Evolutionary conservation across 2,888 invertebrate species (phyloP).

Genomic region (Himalopsyche kuldschensis): DNA sequence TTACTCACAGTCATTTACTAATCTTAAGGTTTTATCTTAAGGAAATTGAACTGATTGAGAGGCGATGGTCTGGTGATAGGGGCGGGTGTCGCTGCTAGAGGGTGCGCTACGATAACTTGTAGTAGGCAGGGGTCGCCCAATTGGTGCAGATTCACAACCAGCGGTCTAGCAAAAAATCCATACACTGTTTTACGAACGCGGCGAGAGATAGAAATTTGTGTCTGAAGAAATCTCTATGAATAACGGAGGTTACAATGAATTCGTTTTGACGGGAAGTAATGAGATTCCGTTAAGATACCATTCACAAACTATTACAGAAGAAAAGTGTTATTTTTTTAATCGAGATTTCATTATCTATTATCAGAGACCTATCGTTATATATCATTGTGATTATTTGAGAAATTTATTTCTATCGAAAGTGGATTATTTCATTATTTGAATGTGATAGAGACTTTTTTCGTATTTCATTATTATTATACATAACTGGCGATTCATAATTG

Average conservation of each 20-base stretch:
- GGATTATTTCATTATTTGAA: no score
- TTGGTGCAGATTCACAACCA: background rate
- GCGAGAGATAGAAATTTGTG: background rate
- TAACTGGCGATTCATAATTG: no score
- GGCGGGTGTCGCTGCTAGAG: background rate
- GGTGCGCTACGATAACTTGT: background rate
- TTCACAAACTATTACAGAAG: no score
- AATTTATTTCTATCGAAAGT: no score
- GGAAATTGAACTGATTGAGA: background rate
- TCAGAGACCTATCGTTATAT: no score
- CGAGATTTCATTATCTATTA: no score
- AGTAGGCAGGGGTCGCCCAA: background rate
- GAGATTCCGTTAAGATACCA: background rate
- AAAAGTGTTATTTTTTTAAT: no score
- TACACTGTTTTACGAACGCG: background rate
- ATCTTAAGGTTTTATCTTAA: background rate
- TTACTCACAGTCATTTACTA: background rate
- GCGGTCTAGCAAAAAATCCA: background rate
- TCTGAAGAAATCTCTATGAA: background rate
- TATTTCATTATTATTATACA: no score
- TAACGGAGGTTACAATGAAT: background rate
- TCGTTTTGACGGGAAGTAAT: background rate
- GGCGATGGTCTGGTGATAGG: background rate
- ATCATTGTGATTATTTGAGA: no score
- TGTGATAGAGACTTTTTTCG: no score